Conservation (phyloP, 2,113 vertebrate species). For the Larimichthys crocea region DNA sequence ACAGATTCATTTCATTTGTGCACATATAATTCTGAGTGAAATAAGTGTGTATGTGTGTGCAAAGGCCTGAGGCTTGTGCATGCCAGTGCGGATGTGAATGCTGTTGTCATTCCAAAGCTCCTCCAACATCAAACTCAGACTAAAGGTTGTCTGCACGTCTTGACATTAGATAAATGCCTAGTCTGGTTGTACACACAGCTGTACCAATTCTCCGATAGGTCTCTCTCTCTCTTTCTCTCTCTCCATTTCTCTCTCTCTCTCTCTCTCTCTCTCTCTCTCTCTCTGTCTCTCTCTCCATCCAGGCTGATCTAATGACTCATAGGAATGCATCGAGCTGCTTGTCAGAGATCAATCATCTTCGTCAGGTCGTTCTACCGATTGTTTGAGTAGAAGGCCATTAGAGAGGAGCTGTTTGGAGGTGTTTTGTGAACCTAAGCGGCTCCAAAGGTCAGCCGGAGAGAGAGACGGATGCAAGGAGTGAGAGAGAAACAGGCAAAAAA, state of each 20-base stretch:
- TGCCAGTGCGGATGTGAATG: conserved; percentile 34
- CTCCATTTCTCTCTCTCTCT: not conserved
- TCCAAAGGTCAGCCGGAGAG: conserved; percentile 84
- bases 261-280: conserved; percentile 40
- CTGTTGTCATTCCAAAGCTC: conserved; percentile 78
- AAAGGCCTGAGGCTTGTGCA: conserved; percentile 12
- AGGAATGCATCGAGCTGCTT: conserved; percentile 84
- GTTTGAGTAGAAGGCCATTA: conserved; percentile 87
- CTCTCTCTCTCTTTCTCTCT: conserved; percentile 65
- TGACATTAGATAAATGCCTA: conserved; percentile 84
- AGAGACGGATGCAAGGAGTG: conserved; percentile 71
- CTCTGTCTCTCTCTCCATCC: conserved; percentile 70
- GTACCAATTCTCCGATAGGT: conserved; percentile 82
- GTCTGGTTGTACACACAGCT: conserved; percentile 77
- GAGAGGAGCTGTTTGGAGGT: conserved; percentile 87
- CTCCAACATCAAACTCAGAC: conserved; percentile 76
- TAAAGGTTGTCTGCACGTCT: conserved; percentile 83
- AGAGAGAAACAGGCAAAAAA: conserved; percentile 54
- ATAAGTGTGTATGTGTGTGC: conserved; percentile 4
- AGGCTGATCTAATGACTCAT: conserved; percentile 86
- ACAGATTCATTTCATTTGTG: conserved; percentile 49
- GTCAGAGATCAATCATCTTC: conserved; percentile 88
- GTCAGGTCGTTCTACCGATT: conserved; percentile 84
- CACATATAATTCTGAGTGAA: conserved; percentile 21
- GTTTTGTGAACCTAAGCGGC: conserved; percentile 87